Evolutionary conservation across 2,797 vertebrate genomes (phyloP), one percentile per base, ranked within the genome.

Genomic region (Thalassophryne amazonica): DNA sequence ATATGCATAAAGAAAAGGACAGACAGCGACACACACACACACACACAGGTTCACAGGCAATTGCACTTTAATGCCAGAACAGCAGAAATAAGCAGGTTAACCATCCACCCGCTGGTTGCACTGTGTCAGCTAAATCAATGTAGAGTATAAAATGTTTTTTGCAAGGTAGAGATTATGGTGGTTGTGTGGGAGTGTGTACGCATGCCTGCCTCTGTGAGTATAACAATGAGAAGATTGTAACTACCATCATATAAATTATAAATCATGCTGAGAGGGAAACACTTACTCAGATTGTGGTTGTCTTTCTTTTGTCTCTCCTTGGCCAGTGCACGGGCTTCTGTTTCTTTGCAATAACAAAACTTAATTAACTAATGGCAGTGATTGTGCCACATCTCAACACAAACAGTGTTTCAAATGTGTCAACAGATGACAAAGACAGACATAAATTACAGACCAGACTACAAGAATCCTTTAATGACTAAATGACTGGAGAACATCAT

Each of bases 301-400:
- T 99, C 97, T 80, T 99, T 99, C 86, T 99, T 99, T 87, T 98
- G 97, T 46, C 97, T 91, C 76, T 99, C 97, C 52, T 99, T 98
- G 24, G 92, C 97, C 90, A 98, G 49, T 1, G 95, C 95, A 61
- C 96, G 90, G 55, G 86, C 93, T 88, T 99, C 97, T 9, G 93
- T 71, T 54, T 94, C 92, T 94, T 87, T 78, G 74, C 76, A 86
- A 90, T 49, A 86, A 88, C 82, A 90, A 79, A 79, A 80, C 14
- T 36, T 2, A 38, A 81, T 90, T 46, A 87, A 42, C 71, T 12
- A 60, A 73, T 1, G 40, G 31, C 63, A 33, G 47, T 50, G 3
- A 56, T 39, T 30, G 11, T 0, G 5, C 7, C 6, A 1, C 2
- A n/a, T 25, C 3, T 14, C 21, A n/a, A n/a, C 34, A 36, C 1